Percentiles rank a stretch among this genome's conserved stretches.
Evolutionary conservation across 1,140 invertebrate genomes (phyloP).

Genomic region (Sitobion miscanthi): DNA sequence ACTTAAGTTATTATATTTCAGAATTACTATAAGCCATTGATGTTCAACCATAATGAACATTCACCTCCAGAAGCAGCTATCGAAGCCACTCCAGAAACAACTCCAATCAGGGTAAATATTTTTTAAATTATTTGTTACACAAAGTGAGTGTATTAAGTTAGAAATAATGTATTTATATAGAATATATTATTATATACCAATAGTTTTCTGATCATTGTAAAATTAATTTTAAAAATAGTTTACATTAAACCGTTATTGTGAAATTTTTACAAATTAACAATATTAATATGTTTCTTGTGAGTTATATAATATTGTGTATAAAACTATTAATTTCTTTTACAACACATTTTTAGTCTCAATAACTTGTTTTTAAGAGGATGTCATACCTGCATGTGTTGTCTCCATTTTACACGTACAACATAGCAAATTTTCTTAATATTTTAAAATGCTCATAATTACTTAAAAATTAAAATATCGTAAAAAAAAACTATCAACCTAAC

Average conservation of each 20-base stretch:
- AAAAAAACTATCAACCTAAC: no score
- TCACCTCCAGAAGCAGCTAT: slow-evolving; percentile 81
- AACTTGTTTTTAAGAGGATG: not conserved
- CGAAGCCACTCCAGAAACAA: slow-evolving; percentile 87
- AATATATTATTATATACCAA: not conserved
- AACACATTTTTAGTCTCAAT: not conserved
- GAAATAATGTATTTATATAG: not conserved
- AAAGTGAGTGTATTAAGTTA: not conserved
- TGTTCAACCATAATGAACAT: slow-evolving; percentile 66
- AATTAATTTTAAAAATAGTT: not conserved
- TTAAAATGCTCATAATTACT: no score
- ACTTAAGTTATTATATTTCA: not conserved
- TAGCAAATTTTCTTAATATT: no score
- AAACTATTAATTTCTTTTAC: not conserved
- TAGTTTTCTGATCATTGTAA: not conserved
- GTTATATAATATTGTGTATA: no score
- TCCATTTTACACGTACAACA: no score
- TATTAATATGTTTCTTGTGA: not conserved
- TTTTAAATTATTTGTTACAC: not conserved
- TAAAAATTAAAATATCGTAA: no score
- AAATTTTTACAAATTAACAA: not conserved
- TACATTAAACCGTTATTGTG: not conserved
- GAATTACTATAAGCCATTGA: slow-evolving; percentile 55
- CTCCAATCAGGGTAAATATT: slow-evolving; percentile 74
- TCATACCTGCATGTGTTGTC: no score